Conservation (phyloP, 2,113 vertebrate genomes). For the Rhinichthys klamathensis region DNA sequence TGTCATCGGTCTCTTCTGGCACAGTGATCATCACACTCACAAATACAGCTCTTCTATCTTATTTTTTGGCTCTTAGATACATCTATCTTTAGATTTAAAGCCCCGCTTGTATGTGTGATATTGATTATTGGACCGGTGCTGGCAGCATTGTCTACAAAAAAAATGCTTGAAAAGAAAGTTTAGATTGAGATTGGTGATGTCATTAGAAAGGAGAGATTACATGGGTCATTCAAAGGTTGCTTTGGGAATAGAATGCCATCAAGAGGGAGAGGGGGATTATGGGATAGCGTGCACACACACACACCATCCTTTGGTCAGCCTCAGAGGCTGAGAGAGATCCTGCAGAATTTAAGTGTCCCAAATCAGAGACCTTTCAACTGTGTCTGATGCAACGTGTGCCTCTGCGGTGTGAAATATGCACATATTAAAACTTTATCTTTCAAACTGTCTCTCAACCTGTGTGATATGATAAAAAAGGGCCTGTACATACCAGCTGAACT, state of each 20-base stretch:
- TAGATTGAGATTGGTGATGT: not conserved
- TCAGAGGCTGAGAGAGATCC: not conserved
- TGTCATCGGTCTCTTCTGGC: constrained; percentile 31
- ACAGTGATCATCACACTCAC: not conserved
- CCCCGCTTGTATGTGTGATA: constrained; percentile 16
- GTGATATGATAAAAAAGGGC: not conserved
- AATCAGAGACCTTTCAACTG: constrained; percentile 38
- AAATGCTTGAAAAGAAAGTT: constrained; percentile 17
- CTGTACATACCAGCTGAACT: not conserved
- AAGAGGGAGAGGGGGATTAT: not conserved
- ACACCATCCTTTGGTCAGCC: not conserved
- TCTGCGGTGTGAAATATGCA: constrained; percentile 41
- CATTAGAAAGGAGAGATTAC: not conserved
- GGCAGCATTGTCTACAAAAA: not conserved
- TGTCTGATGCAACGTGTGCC: constrained; percentile 24
- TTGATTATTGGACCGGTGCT: constrained; percentile 26
- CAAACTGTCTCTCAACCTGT: not conserved
- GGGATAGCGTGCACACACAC: not conserved
- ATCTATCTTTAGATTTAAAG: constrained; percentile 44
- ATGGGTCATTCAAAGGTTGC: constrained; percentile 19
- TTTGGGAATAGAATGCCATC: not conserved
- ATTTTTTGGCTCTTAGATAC: constrained; percentile 21
- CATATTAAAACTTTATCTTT: constrained; percentile 16
- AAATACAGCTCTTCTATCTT: constrained; percentile 11
- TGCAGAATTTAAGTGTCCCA: constrained; percentile 24